Conservation (phyloP, 2,888 invertebrate genomes). For the Creontiades dilutus region DNA sequence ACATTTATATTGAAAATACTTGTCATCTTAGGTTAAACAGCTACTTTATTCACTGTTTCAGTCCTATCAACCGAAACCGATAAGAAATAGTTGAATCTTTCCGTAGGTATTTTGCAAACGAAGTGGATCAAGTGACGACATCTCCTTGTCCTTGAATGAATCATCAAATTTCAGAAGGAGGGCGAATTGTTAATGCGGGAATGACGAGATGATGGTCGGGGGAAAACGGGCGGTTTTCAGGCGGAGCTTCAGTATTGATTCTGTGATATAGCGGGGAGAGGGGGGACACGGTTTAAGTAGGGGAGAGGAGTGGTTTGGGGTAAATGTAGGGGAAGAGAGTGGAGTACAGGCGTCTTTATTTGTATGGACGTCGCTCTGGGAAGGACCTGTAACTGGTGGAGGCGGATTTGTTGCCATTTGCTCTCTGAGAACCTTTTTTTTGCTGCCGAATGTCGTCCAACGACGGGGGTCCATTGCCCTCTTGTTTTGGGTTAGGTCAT, state of each 20-base stretch:
- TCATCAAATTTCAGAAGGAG: no score
- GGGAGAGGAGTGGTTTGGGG: not conserved
- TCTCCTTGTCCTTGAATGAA: no score
- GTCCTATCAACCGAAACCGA: no score
- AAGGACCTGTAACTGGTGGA: not conserved
- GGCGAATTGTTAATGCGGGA: not conserved
- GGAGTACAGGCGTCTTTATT: not conserved
- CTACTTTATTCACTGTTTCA: no score
- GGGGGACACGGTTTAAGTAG: not conserved
- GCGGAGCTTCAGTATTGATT: constrained; percentile 32
- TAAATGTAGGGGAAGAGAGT: not conserved
- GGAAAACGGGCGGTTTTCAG: constrained; percentile 32
- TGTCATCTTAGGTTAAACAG: no score
- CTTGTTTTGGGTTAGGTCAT: no score
- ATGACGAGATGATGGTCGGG: not conserved
- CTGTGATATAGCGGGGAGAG: not conserved
- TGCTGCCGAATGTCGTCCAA: not conserved
- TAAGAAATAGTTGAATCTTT: no score
- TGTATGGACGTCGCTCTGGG: not conserved
- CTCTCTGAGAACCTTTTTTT: not conserved
- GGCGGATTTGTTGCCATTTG: not conserved
- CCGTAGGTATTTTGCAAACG: no score
- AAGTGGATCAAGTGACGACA: no score
- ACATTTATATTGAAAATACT: no score
- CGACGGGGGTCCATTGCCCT: not conserved